phyloP scores from a whole-genome alignment of 2,113 vertebrate species.

The Chunga burmeisteri region DNA sequence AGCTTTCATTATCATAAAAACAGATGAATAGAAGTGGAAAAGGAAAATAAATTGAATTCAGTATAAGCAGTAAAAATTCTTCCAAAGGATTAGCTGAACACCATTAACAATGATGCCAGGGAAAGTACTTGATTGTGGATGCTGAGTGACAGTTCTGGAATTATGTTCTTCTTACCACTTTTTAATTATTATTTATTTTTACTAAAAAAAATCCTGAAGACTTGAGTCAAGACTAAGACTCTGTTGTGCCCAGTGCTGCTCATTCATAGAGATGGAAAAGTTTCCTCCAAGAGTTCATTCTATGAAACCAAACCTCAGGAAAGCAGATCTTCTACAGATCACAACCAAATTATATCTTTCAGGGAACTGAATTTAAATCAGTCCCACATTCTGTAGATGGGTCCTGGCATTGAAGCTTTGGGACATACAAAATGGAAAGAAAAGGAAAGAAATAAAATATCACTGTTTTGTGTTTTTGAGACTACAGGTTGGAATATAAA shows the following conservation, averaged over 20 bases:
- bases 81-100: constrained; percentile 8
- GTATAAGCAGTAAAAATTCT: neutral
- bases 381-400: neutral
- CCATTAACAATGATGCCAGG: neutral
- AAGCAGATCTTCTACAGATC: neutral
- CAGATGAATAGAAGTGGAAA: neutral
- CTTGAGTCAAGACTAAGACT: neutral
- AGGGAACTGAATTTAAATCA: neutral
- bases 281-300: neutral
- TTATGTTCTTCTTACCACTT: neutral
- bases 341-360: neutral
- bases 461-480: neutral
- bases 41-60: neutral
- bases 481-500: neutral
- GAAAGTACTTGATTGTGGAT: neutral
- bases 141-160: neutral
- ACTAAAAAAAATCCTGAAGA: neutral
- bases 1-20: neutral
- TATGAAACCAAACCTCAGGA: neutral
- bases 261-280: neutral
- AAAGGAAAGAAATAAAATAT: neutral
- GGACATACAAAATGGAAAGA: neutral
- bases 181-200: neutral
- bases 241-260: neutral
- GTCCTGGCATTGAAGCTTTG: neutral